Percentiles rank a stretch among this genome's conserved stretches.
These are phyloP conservation scores for Danaus melanippus DNA, from an alignment of 1,140 invertebrate genomes.

Conservation along the genomic window DNA sequence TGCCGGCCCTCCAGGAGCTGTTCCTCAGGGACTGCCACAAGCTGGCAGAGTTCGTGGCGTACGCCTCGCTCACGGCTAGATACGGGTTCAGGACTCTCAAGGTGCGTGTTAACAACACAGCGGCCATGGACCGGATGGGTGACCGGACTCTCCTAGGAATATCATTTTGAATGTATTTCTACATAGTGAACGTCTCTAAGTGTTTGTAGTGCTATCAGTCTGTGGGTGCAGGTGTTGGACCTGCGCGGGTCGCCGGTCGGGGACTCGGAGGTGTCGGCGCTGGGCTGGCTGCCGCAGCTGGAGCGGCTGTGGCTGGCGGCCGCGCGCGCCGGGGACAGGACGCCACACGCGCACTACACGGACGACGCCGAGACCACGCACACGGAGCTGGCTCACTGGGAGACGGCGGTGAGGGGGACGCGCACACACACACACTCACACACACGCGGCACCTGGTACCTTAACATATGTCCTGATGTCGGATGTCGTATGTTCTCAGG, in stretches of 20 bases:
- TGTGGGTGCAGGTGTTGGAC: slow-evolving; percentile 72
- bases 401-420: slow-evolving; percentile 27
- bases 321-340: background rate
- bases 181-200: no score
- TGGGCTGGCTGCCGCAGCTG: slow-evolving; percentile 75
- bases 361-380: slow-evolving; percentile 15
- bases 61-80: slow-evolving; percentile 79
- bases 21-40: slow-evolving; percentile 75
- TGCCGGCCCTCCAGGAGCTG: slow-evolving; percentile 74
- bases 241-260: slow-evolving; percentile 77
- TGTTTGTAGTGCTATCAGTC: no score
- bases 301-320: slow-evolving; percentile 72
- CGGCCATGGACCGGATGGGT: background rate
- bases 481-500: slow-evolving; percentile 7
- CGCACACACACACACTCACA: background rate
- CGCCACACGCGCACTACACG: slow-evolving; percentile 28
- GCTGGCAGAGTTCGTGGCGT: slow-evolving; percentile 81
- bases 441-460: no score
- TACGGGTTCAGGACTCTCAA: slow-evolving; percentile 80
- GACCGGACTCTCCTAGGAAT: no score
- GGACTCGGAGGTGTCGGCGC: slow-evolving; percentile 79
- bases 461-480: no score
- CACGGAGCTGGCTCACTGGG: slow-evolving; percentile 34
- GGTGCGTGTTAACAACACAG: slow-evolving; percentile 30
- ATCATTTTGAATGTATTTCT: no score